Evolutionary conservation across 2,113 vertebrate species (phyloP), one percentile per base, ranked within the genome.

Genomic region (Eudyptes chrysolophus): DNA sequence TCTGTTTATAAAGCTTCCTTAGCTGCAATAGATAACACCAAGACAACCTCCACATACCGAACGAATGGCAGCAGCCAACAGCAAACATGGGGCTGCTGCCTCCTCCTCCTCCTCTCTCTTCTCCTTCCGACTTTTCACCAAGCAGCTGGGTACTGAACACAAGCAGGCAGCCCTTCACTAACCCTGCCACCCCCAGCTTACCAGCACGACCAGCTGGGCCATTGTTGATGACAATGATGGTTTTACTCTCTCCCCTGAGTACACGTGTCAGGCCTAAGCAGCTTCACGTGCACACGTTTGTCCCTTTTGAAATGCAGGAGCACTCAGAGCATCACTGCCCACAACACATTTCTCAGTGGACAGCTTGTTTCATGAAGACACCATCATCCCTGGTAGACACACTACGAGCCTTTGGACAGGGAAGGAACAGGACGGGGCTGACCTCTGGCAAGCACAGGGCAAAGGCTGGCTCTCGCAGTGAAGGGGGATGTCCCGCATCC

Each of bases 141-240:
- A 58, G 74, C 1, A 0, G 38, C 17, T 49, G 34, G 29, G 52
- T 38, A 55, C 27, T 0, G 0, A 25, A 44, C 40, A 38, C 34
- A 40, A 42, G n/a, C 69, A 49, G 40, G 61, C 29, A 46, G 54
- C 25, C 13, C 16, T 58, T 54, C 1, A 0, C 77, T 49, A 42
- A 49, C 10, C n/a, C 61, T 69, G 30, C 17, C 51, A 61, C 9
- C 42, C 21, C 51, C 29, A 38, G 38, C 27, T n/a, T 48, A 69
- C 30, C 36, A 48, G 57, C 40, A 60, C 0, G 2, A 58, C 1
- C 2, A 89, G 54, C 36, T 19, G 17, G 57, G 70, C n/a, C 2
- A 1, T 2, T 62, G 32, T 5, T 14, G 10, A n/a, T 32, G 38
- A 54, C 48, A 25, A 20, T 3, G 61, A 66, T 3, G 27, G 52